Conservation (phyloP, 2,113 vertebrate genomes). For the Micronycteris hirsuta region DNA sequence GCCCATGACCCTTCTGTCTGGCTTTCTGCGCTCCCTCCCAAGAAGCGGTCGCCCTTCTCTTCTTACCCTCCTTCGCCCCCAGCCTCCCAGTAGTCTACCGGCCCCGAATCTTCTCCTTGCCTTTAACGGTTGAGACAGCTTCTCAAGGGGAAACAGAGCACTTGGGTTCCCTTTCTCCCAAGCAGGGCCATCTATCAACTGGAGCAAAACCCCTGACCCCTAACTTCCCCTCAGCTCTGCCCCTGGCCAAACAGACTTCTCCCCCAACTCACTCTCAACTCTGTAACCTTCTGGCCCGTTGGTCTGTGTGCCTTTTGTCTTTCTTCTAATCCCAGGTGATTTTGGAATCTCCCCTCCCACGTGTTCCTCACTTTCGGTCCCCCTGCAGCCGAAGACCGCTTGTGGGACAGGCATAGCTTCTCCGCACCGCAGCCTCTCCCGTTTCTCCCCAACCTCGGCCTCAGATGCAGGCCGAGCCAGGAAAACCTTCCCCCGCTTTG, state of each 20-base stretch:
- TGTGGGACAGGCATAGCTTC: neutral
- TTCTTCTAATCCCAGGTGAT: neutral
- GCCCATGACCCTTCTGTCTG: neutral
- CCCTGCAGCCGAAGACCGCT: neutral
- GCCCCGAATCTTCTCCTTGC: neutral
- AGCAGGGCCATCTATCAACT: neutral
- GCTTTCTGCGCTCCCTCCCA: neutral
- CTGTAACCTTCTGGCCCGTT: neutral
- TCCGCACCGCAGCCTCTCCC: neutral
- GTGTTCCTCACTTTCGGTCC: neutral
- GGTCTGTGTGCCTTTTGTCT: no score
- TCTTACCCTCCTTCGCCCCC: neutral
- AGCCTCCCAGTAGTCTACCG: neutral
- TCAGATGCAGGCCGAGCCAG: neutral
- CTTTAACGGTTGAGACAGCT: neutral
- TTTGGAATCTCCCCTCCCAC: neutral
- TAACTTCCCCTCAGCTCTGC: neutral
- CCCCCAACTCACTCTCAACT: neutral
- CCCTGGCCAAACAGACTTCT: neutral
- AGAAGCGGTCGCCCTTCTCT: neutral
- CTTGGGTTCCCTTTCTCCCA: neutral
- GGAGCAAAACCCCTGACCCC: neutral
- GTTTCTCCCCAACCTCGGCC: neutral
- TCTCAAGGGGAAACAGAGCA: neutral
- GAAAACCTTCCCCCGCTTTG: neutral